phyloP scores from a whole-genome alignment of 2,888 invertebrate genomes.

The Didymodactylos carnosus region DNA sequence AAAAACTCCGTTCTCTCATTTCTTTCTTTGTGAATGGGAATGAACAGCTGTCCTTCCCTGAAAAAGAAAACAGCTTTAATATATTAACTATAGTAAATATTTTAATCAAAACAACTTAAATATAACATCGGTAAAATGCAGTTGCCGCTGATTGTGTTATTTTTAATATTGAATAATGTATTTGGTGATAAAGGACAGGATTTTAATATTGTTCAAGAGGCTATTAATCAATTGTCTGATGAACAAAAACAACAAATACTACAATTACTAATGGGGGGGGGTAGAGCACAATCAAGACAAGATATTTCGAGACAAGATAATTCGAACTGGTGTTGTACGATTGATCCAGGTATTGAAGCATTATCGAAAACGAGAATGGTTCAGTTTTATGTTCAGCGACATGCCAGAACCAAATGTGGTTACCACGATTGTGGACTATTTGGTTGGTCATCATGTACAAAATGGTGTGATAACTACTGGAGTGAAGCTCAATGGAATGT shows the following conservation, averaged over 20 bases:
- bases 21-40: no score
- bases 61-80: no score
- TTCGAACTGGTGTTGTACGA: background rate
- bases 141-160: no score
- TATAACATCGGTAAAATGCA: no score
- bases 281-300: background rate
- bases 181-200: background rate
- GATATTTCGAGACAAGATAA: background rate
- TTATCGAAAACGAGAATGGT: background rate
- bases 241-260: background rate
- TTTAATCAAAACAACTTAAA: no score
- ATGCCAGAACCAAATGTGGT: background rate
- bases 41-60: no score
- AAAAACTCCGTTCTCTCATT: no score
- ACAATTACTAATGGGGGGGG: background rate
- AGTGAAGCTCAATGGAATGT: background rate
- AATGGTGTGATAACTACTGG: background rate
- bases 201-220: background rate
- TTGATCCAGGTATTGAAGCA: background rate
- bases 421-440: background rate
- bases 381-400: background rate
- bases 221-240: background rate
- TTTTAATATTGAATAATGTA: background rate
- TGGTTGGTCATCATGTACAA: background rate
- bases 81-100: no score